Evolutionary conservation across 2,888 invertebrate genomes (phyloP).

Genomic region (Loripinus fragilis): DNA sequence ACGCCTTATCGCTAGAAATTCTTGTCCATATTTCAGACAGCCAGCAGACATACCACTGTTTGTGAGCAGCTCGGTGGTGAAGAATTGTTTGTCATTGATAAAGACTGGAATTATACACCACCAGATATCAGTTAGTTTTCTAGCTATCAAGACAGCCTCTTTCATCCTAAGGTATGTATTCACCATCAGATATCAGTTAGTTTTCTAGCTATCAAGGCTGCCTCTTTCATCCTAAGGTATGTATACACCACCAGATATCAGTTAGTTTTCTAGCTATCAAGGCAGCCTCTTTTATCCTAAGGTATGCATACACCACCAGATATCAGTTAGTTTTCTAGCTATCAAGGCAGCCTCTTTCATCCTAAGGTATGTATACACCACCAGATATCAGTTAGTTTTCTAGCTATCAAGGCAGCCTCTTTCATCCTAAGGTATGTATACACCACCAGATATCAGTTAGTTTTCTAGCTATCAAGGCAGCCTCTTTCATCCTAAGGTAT

Average conservation of each 20-base stretch:
- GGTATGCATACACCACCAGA: too few relatives aligned
- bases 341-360: too few relatives aligned
- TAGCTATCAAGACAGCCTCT: constrained; percentile 36
- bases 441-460: constrained; percentile 50
- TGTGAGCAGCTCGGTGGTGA: constrained; percentile 49
- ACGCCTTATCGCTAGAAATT: too few relatives aligned
- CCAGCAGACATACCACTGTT: constrained; percentile 63
- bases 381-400: too few relatives aligned
- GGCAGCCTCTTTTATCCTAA: too few relatives aligned
- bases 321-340: too few relatives aligned
- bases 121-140: constrained; percentile 39
- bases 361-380: too few relatives aligned
- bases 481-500: constrained; percentile 54
- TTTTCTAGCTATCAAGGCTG: constrained; percentile 33
- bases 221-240: constrained; percentile 54
- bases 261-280: too few relatives aligned
- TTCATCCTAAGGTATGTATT: constrained; percentile 53
- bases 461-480: constrained; percentile 32
- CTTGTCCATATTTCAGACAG: constrained; percentile 53
- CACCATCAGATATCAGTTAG: constrained; percentile 50
- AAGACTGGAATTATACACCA: constrained; percentile 46
- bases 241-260: too few relatives aligned
- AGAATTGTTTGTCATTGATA: constrained; percentile 55
- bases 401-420: too few relatives aligned
- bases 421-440: too few relatives aligned